A percentile compares a stretch with the other conserved stretches of the same genome.
These are phyloP conservation scores for Neotoma lepida DNA, from an alignment of 2,113 vertebrate species.

Conservation along the genomic window DNA sequence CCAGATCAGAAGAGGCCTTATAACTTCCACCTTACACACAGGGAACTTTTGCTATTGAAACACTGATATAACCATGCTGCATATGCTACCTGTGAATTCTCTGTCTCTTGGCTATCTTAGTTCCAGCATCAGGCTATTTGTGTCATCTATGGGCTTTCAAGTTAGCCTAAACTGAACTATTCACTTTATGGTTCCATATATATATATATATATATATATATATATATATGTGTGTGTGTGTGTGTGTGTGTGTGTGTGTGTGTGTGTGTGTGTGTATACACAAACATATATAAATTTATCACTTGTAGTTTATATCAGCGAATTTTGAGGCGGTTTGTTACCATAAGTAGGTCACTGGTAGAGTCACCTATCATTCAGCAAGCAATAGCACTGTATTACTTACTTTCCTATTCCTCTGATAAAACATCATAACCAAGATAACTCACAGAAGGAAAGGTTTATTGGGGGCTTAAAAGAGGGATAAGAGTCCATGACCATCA, in stretches of 20 bases:
- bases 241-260: no score
- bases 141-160: background rate
- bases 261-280: no score
- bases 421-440: background rate
- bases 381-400: background rate
- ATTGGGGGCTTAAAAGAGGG: background rate
- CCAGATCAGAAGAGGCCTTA: background rate
- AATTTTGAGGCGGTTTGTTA: background rate
- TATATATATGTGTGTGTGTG: no score
- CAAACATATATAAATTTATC: background rate
- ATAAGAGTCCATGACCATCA: background rate
- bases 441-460: background rate
- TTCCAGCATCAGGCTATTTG: background rate
- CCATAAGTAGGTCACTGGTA: background rate
- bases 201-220: no score
- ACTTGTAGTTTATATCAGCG: background rate
- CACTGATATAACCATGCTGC: background rate
- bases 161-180: background rate
- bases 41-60: background rate
- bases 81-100: background rate
- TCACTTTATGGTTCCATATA: background rate
- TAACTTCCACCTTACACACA: background rate
- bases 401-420: background rate
- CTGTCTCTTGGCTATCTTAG: background rate
- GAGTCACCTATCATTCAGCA: background rate